These are phyloP conservation scores for Uloborus diversus DNA, from an alignment of 1,140 invertebrate genomes.

Conservation along the genomic window DNA sequence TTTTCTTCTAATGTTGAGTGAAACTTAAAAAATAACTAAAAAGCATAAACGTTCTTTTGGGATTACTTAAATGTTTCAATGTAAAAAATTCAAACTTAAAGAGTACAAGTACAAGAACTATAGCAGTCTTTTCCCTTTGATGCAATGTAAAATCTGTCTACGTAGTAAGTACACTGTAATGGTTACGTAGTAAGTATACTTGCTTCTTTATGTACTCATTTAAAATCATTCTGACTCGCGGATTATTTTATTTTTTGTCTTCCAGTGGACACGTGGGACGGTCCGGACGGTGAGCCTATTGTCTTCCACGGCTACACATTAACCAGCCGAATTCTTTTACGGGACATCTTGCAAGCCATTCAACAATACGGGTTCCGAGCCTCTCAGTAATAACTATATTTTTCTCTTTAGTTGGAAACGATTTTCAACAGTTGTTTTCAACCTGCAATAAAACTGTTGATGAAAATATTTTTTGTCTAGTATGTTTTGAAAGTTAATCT, in stretches of 20 bases:
- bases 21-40: too few relatives aligned
- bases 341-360: constrained; percentile 70
- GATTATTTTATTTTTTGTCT: constrained; percentile 53
- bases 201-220: too few relatives aligned
- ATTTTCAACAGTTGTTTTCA: neutral
- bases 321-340: constrained; percentile 70
- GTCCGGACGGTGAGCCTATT: constrained; percentile 69
- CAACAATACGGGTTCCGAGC: constrained; percentile 70
- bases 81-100: too few relatives aligned
- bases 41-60: too few relatives aligned
- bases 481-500: neutral
- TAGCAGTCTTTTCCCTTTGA: too few relatives aligned
- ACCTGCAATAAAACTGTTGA: neutral
- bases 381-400: constrained; percentile 65
- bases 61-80: too few relatives aligned
- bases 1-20: too few relatives aligned
- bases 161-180: too few relatives aligned
- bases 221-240: too few relatives aligned
- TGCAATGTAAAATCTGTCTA: too few relatives aligned
- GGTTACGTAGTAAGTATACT: too few relatives aligned
- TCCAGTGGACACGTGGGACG: constrained; percentile 74
- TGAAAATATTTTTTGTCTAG: neutral
- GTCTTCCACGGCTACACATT: constrained; percentile 72
- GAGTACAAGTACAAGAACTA: too few relatives aligned
- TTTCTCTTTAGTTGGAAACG: neutral